Base-by-base conservation (phyloP, 1,140 invertebrate species). In the Conus ventricosus region DNA sequence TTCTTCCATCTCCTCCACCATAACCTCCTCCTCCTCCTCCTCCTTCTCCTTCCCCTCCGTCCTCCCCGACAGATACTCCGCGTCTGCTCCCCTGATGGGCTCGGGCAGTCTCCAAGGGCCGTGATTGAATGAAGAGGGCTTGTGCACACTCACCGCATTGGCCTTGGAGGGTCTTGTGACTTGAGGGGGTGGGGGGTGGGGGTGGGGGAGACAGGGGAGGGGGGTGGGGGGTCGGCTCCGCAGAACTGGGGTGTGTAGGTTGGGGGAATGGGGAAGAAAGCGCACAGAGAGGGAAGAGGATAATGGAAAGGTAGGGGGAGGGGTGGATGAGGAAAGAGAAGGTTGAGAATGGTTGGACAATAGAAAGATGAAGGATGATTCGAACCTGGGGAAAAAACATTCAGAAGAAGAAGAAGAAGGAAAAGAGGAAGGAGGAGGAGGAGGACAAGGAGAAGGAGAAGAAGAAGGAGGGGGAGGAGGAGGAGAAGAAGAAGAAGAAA, bases 61-160 rank as follows among this genome's bases (percentile, higher is more conserved):
- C 8, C 76, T 27, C 39, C 25, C 81, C 20, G 51, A 60, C 82
- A 63, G 55, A 27, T 13, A 10, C 55, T 84, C n/a, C 54, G 55
- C 27, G 23, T 63, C 82, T 84, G 10, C 57, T 51, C 6, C 57
- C 51, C 71, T 80, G 71, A 87, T 87, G 51, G 71, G 71, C 53
- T 87, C 85, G 51, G 39, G 8, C 85, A 71, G 23, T 76, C 51
- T 51, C 71, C n/a, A 20, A 20, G 85, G 82, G 20, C 55, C 23
- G 82, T 84, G 82, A 84, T 84, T 84, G 82, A 84, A 63, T 84
- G 82, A 84, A 84, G 82, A 84, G 82, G 51, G 11, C 80, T 81
- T 81, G 80, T 54, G 67, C 67, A 20, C 67, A n/a, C 78, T 54
- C 76, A 13, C 76, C 76, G 11, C 76, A 11, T 20, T 20, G 11